These are phyloP conservation scores for Fabriciana adippe DNA, from an alignment of 2,888 invertebrate genomes.

Conservation along the genomic window DNA sequence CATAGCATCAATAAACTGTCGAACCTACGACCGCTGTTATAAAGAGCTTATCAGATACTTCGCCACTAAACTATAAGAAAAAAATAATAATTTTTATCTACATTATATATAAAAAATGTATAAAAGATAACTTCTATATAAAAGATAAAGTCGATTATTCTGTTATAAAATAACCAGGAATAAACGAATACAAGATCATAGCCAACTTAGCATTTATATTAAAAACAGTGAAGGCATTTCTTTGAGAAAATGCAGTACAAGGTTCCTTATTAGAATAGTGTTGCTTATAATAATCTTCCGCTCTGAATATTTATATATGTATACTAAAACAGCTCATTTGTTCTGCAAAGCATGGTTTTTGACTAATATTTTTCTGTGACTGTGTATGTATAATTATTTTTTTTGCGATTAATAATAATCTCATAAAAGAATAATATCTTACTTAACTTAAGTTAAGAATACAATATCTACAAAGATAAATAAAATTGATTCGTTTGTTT, in stretches of 20 bases:
- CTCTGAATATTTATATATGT: conserved; percentile 31
- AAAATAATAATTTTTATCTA: no score
- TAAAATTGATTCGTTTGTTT: no score
- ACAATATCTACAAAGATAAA: no score
- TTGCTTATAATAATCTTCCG: conserved; percentile 27
- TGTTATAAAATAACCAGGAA: conserved; percentile 2
- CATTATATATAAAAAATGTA: no score
- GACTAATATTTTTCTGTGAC: neutral
- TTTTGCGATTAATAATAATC: no score
- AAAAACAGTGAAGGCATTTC: conserved; percentile 26
- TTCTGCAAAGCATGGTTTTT: neutral
- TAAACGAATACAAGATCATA: conserved; percentile 27
- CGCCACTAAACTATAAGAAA: no score
- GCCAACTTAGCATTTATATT: conserved; percentile 31
- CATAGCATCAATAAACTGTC: no score
- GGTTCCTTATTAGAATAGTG: conserved; percentile 27
- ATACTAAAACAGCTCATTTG: conserved; percentile 25
- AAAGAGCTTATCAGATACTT: no score
- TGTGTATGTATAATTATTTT: no score
- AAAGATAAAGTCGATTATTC: conserved; percentile 10
- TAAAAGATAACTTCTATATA: neutral
- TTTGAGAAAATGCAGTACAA: conserved; percentile 33
- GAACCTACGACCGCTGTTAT: no score
- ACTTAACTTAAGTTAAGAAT: no score
- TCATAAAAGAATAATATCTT: no score